Percentiles rank a stretch among this genome's conserved stretches.
These are phyloP conservation scores for Camponotus floridanus DNA, from an alignment of 1,140 invertebrate species.

Conservation along the genomic window DNA sequence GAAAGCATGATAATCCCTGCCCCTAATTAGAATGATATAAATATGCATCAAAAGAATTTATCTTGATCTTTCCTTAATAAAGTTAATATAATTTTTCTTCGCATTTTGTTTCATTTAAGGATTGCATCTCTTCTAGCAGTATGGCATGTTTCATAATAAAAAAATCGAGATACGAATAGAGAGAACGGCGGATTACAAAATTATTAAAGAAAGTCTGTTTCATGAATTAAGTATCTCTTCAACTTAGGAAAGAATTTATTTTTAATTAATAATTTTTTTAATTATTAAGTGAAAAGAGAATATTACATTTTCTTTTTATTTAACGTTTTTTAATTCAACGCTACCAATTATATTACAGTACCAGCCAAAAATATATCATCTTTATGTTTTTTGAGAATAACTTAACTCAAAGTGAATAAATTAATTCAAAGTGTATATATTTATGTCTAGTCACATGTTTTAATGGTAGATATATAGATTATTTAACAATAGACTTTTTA, in stretches of 20 bases:
- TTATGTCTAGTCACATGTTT: too few species aligned
- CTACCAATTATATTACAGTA: neutral
- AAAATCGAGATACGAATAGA: neutral
- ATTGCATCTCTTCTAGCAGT: neutral
- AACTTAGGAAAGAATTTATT: neutral
- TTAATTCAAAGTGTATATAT: too few species aligned
- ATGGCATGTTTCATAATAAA: neutral
- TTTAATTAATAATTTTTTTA: neutral
- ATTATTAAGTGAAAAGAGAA: neutral
- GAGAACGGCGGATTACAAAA: neutral
- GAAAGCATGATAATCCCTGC: slow-evolving; percentile 23
- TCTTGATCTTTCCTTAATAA: slow-evolving; percentile 16
- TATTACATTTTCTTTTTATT: neutral
- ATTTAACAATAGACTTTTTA: too few species aligned
- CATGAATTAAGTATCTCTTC: neutral
- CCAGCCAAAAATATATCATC: too few species aligned
- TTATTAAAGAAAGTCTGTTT: neutral
- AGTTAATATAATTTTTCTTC: slow-evolving; percentile 25
- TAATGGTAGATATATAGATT: too few species aligned
- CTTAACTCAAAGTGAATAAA: too few species aligned
- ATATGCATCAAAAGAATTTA: slow-evolving; percentile 44
- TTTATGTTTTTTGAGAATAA: too few species aligned
- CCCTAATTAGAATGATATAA: slow-evolving; percentile 13
- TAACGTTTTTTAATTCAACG: neutral
- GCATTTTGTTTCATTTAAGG: neutral